phyloP scores from a whole-genome alignment of 2,888 invertebrate genomes.

The Agriopis leucophaearia region DNA sequence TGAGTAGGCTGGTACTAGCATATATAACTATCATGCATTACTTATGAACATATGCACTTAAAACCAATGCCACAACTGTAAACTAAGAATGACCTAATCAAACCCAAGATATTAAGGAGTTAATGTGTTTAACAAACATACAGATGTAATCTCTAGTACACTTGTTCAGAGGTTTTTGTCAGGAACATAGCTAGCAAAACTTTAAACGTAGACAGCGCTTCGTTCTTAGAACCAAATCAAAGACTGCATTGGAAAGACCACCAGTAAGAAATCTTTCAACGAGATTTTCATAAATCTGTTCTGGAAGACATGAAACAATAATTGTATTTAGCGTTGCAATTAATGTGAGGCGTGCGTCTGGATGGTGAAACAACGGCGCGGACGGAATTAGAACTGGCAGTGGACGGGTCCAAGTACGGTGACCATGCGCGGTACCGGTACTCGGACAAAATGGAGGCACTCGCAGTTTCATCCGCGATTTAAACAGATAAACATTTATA shows the following conservation, averaged over 20 bases:
- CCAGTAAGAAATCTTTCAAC: not conserved
- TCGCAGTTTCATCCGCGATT: no score
- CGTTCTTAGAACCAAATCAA: not conserved
- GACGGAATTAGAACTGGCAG: slow-evolving; percentile 78
- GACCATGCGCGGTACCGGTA: slow-evolving; percentile 32
- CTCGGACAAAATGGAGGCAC: not conserved
- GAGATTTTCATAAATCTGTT: slow-evolving; percentile 1
- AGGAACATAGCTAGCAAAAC: not conserved
- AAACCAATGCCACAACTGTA: no score
- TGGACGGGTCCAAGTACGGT: slow-evolving; percentile 55
- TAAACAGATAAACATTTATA: no score
- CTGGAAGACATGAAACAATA: slow-evolving; percentile 28
- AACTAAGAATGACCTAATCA: no score
- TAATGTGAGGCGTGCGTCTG: slow-evolving; percentile 40
- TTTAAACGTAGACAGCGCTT: not conserved
- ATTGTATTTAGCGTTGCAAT: slow-evolving; percentile 42
- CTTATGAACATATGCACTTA: no score
- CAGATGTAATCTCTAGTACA: no score
- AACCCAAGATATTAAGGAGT: no score
- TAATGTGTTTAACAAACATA: no score
- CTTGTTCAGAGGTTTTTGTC: no score
- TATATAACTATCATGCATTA: no score
- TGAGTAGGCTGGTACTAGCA: not conserved
- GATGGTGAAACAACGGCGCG: slow-evolving; percentile 64
- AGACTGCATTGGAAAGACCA: not conserved